Base-by-base conservation (phyloP, 1,140 invertebrate genomes). In the Drosophila ironensis region DNA sequence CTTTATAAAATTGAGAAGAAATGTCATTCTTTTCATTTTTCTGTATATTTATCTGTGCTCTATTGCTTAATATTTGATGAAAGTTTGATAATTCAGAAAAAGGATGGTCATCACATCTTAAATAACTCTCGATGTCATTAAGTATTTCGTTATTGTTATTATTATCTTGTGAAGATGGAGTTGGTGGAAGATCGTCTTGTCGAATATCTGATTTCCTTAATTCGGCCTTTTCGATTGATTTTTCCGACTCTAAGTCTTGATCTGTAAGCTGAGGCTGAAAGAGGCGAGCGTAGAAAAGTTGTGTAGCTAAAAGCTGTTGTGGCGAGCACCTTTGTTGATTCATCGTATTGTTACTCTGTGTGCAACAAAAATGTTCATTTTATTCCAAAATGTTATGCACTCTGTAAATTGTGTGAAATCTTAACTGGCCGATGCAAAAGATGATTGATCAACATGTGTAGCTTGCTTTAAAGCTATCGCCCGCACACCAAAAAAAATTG, bases 201-300 rank as follows among this genome's bases (percentile, higher is more conserved):
- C 17, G 24, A 33, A 48, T 24, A 11, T 28, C 50, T 9, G 45
- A 5, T 20, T 69, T 82, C 3, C 47, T 67, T 14, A 51, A 70
- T 7, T 46, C 60, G 59, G 16, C 11, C 8, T 41, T 42, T 9
- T 74, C 60, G 1, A 7, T 12, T 3, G 41, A 41, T 19, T 24
- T 47, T 4, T 44, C 35, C 9, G 35, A 20, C 4, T 37, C 41
- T 3, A 14, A 19, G 6, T 59, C 40, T 8, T 7, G 33, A 20
- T 64, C 66, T 4, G 48, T 2, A 27, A 52, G 22, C 11, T 76
- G 41, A 1, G 78, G 64, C 37, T 74, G 80, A 7, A 84, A 30
- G 24, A 84, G 63, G 22, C 63, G 60, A 7, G 80, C 71, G 19
- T 86, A 84, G 0, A 84, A 24, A 8, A 84, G 54, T 33, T 84